A percentile compares a stretch with the other conserved stretches of the same genome.
Evolutionary conservation across 2,888 invertebrate genomes (phyloP).

Genomic region (Argynnis bischoffii): DNA sequence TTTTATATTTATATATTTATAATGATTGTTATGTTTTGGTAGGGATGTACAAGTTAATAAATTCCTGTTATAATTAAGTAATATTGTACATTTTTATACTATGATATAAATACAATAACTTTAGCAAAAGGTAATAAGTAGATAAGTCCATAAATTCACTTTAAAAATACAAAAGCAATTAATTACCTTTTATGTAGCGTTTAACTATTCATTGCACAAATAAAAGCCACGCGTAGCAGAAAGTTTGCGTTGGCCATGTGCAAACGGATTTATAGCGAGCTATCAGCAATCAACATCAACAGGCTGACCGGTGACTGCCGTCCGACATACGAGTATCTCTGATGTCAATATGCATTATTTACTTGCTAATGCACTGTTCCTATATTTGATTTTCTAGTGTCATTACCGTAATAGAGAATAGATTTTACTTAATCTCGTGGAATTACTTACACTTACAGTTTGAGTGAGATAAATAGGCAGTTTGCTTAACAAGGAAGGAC

Average conservation of each 20-base stretch:
- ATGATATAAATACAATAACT: background rate
- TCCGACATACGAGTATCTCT: conserved; percentile 2
- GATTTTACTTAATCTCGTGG: background rate
- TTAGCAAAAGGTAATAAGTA: background rate
- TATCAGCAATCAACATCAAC: conserved; percentile 36
- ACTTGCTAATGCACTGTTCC: conserved; percentile 16
- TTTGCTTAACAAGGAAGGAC: too few species aligned
- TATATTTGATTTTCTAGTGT: conserved; percentile 11
- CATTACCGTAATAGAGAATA: background rate
- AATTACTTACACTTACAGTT: background rate
- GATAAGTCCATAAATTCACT: background rate
- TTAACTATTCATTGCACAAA: conserved; percentile 20
- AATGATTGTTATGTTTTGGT: too few species aligned
- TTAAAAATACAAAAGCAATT: conserved; percentile 14
- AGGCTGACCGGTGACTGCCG: conserved; percentile 12
- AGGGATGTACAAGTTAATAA: too few species aligned
- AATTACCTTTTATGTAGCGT: conserved; percentile 14
- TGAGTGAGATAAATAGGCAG: background rate
- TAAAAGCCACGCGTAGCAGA: conserved; percentile 19
- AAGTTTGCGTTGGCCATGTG: conserved; percentile 56
- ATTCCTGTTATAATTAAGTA: too few species aligned
- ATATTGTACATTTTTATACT: too few species aligned
- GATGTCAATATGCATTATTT: conserved; percentile 21
- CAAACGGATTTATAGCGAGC: conserved; percentile 62
- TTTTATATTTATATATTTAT: too few species aligned